Conservation (phyloP, 2,113 vertebrate genomes). For the Cynopterus brachyotis region DNA sequence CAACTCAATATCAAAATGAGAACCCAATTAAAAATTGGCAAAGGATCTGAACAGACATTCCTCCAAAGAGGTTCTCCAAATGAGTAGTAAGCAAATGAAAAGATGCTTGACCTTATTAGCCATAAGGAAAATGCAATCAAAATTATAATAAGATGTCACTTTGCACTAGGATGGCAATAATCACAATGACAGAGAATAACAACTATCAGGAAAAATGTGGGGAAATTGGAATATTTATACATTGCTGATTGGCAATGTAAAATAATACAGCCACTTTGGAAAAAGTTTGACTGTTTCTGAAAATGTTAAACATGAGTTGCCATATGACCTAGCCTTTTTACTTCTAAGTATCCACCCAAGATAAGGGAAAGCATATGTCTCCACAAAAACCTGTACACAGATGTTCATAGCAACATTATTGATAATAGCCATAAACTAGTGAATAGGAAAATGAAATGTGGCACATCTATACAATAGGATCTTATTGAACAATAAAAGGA, state of each 20-base stretch:
- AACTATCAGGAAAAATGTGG: background rate
- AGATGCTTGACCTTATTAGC: background rate
- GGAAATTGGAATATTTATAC: background rate
- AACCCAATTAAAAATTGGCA: background rate
- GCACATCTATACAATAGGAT: background rate
- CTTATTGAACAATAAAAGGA: background rate
- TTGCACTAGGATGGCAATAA: background rate
- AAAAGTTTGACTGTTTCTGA: background rate
- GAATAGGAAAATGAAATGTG: background rate
- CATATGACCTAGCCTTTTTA: background rate
- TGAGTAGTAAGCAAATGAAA: background rate
- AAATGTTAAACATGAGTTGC: background rate
- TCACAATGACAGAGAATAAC: constrained; percentile 21
- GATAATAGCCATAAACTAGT: background rate
- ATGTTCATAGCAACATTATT: background rate
- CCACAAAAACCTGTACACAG: background rate
- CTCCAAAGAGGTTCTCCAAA: background rate
- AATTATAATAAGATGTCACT: background rate
- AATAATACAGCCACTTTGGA: background rate
- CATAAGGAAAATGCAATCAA: constrained; percentile 26
- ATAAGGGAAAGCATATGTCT: background rate
- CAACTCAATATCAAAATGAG: background rate
- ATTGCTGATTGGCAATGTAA: background rate
- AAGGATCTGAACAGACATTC: background rate
- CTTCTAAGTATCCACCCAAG: background rate